Evolutionary conservation across 2,113 vertebrate species (phyloP).

Genomic region (Thalassoma bifasciatum): DNA sequence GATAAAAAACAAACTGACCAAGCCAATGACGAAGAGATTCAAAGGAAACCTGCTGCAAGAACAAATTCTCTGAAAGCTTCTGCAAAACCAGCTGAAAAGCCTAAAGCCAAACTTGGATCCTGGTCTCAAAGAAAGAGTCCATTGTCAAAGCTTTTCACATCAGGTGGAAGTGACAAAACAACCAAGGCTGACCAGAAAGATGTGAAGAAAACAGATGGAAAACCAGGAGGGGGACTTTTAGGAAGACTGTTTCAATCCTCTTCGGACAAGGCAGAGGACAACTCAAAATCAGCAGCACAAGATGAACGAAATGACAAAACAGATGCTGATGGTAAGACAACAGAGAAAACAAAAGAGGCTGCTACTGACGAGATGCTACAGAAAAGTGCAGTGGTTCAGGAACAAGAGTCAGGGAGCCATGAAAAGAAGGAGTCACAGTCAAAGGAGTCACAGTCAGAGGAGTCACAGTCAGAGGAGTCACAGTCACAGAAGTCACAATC

Average conservation of each 20-base stretch:
- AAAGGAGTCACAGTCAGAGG: neutral
- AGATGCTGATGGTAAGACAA: neutral
- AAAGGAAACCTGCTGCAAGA: conserved; percentile 46
- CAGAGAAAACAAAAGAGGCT: conserved; percentile 6
- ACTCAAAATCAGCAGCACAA: conserved; percentile 15
- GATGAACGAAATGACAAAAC: conserved; percentile 20
- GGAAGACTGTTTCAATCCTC: conserved; percentile 81
- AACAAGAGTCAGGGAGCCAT: conserved; percentile 7
- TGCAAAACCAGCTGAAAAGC: conserved; percentile 58
- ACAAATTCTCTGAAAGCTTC: conserved; percentile 45
- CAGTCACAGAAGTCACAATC: neutral
- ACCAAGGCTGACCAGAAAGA: conserved; percentile 63
- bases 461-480: neutral
- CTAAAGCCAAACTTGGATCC: conserved; percentile 63
- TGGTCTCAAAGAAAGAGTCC: conserved; percentile 82
- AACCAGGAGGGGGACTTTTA: conserved; percentile 76
- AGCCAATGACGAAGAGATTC: conserved; percentile 19
- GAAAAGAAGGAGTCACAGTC: neutral
- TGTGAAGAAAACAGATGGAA: conserved; percentile 73
- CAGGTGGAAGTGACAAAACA: conserved; percentile 69
- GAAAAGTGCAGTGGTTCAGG: neutral
- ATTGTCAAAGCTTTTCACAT: conserved; percentile 79
- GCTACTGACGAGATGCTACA: conserved; percentile 16
- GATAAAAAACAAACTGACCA: conserved; percentile 4
- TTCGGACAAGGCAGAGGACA: conserved; percentile 62